These are phyloP conservation scores for Napeogenes inachia DNA, from an alignment of 2,888 invertebrate genomes.

Conservation along the genomic window DNA sequence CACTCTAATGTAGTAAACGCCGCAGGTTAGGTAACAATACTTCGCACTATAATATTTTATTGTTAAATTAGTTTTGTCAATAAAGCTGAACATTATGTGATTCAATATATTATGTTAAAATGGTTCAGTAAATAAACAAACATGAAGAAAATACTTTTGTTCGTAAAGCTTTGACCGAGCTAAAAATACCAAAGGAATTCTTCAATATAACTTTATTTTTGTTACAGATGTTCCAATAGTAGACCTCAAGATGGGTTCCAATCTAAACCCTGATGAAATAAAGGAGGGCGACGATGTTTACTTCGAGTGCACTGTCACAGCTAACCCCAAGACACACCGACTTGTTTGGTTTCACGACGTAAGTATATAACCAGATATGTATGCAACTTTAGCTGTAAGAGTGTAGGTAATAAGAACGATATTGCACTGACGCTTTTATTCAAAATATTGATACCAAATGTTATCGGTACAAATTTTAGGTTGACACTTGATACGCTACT, in stretches of 20 bases:
- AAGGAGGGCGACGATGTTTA: constrained; percentile 94
- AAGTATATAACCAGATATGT: constrained; percentile 38
- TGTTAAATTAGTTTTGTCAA: background rate
- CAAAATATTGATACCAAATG: background rate
- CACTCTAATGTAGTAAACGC: background rate
- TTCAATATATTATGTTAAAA: no score
- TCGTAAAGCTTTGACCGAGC: background rate
- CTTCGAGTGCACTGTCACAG: constrained; percentile 90
- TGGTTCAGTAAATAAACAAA: no score
- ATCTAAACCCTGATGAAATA: constrained; percentile 89
- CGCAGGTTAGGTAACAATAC: background rate
- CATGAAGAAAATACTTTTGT: background rate
- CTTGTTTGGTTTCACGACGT: constrained; percentile 90
- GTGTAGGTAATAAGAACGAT: background rate
- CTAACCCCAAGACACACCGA: constrained; percentile 90
- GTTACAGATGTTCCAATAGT: constrained; percentile 88
- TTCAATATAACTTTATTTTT: constrained; percentile 31
- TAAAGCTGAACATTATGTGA: constrained; percentile 1
- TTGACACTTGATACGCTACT: background rate
- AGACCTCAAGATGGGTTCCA: constrained; percentile 89
- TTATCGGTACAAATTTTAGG: no score
- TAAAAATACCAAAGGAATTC: background rate
- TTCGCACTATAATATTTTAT: constrained; percentile 1
- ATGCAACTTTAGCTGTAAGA: background rate
- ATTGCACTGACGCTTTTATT: background rate